Base-by-base conservation (phyloP, 2,797 vertebrate species). In the Tadarida brasiliensis region DNA sequence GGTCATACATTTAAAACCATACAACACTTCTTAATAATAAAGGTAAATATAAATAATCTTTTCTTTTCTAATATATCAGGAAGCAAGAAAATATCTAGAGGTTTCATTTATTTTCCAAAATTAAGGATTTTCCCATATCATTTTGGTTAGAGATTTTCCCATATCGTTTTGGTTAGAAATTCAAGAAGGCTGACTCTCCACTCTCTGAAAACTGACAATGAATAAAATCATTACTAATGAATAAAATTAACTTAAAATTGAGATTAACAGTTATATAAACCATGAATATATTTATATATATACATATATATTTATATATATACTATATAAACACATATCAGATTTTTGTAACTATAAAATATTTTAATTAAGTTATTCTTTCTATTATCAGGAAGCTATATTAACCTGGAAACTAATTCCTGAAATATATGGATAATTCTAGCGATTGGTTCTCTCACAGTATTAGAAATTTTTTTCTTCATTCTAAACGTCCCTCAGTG, bases 81-180 rank as follows among this genome's bases (percentile, higher is more conserved):
- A 96, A 96, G 73, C 82, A 74, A 90, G 57, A 87, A 92, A 88
- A 33, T 57, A 85, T 19, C 39, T 47, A 65, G 7, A 76, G 11
- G 44, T 85, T 96, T 93, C 56, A 93, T 90, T 82, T 91, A 70
- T 76, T 94, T 91, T 61, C n/a, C 54, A 82, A 96, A 96, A 91
- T 39, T 73, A 74, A 93, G 86, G 20, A 89, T 71, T 78, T 94
- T 73, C 88, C 80, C 15, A 16, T 14, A 67, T 54, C 3, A 56
- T 85, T 94, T 87, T 68, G 67, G 7, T 59, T 49, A 90, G 0
- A 44, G 89, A 90, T 80, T 82, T 94, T 70, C 87, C 81, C 11
- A 12, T 11, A 67, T 54, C 2, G 61, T 88, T 94, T 87, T 68
- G 67, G 7, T 59, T 49, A 90, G 0, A 44, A 91, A 90, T 80